A percentile compares a stretch with the other conserved stretches of the same genome.
phyloP scores from a whole-genome alignment of 2,888 invertebrate species.

The Allolobophora icterica region DNA sequence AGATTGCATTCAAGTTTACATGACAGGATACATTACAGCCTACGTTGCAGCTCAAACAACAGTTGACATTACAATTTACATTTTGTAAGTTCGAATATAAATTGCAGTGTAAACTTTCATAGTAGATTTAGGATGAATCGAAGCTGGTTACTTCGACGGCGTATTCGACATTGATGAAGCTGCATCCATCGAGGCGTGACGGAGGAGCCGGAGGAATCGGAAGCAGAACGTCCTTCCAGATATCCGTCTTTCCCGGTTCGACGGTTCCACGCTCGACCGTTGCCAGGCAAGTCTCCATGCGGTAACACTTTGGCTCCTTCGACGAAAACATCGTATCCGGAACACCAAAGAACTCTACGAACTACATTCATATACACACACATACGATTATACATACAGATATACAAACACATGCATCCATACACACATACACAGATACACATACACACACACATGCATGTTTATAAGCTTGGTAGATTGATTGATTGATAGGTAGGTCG shows the following conservation, averaged over 20 bases:
- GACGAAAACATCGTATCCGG: slow-evolving; percentile 35
- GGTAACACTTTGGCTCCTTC: neutral
- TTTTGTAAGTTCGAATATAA: no score
- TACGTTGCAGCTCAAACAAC: no score
- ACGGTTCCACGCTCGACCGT: slow-evolving; percentile 23
- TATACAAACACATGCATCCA: no score
- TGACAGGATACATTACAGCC: no score
- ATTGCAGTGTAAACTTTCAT: no score
- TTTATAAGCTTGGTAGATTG: no score
- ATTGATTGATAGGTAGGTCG: no score
- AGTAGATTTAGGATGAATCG: no score
- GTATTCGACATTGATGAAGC: slow-evolving; percentile 49
- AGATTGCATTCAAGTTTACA: no score
- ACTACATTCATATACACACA: slow-evolving; percentile 32
- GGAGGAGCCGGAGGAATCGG: slow-evolving; percentile 50
- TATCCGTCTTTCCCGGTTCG: slow-evolving; percentile 35
- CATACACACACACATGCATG: neutral
- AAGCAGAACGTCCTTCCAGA: slow-evolving; percentile 44
- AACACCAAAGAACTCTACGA: slow-evolving; percentile 32
- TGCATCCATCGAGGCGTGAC: slow-evolving; percentile 50
- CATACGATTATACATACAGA: neutral
- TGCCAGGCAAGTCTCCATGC: neutral
- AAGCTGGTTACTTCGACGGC: slow-evolving; percentile 45
- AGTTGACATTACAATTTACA: no score
- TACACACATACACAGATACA: neutral